A percentile compares a stretch with the other conserved stretches of the same genome.
Evolutionary conservation across 2,797 vertebrate genomes (phyloP).

Genomic region (Phoxinus dragarum): DNA sequence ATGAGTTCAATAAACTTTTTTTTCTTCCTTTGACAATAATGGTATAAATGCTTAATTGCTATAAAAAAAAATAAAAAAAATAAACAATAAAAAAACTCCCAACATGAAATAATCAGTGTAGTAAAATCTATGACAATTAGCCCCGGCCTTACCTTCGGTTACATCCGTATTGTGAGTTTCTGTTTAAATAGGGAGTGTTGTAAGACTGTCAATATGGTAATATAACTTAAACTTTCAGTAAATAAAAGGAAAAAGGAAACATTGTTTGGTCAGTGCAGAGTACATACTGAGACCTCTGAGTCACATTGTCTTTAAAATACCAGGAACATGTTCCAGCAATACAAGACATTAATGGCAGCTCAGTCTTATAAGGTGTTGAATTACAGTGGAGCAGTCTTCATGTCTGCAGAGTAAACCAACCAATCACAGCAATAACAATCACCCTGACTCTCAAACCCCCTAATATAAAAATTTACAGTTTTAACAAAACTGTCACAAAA

Average conservation of each 20-base stretch:
- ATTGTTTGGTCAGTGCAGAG: slow-evolving; percentile 4
- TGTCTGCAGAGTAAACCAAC: not conserved
- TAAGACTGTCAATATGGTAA: slow-evolving; percentile 3
- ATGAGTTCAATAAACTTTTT: not conserved
- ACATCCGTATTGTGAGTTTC: not conserved
- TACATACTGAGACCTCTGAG: not conserved
- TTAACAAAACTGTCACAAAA: not conserved
- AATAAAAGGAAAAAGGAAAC: slow-evolving; percentile 4
- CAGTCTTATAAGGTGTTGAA: not conserved
- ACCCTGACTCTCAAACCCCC: not conserved
- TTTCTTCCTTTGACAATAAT: not conserved
- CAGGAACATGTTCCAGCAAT: slow-evolving; percentile 5
- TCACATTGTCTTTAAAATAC: slow-evolving; percentile 1
- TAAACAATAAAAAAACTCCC: rapidly evolving
- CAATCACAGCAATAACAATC: not conserved
- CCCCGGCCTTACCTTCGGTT: not conserved
- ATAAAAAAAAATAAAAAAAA: too few relatives aligned
- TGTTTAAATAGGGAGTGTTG: not conserved
- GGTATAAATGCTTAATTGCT: not conserved
- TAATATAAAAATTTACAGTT: not conserved
- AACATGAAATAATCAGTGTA: not conserved
- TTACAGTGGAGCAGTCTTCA: not conserved
- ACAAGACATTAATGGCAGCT: not conserved
- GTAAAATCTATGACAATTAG: not conserved
- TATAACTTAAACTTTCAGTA: not conserved